A percentile compares a stretch with the other conserved stretches of the same genome.
Evolutionary conservation across 2,113 vertebrate species (phyloP).

Genomic region (Ceyx melanurus): DNA sequence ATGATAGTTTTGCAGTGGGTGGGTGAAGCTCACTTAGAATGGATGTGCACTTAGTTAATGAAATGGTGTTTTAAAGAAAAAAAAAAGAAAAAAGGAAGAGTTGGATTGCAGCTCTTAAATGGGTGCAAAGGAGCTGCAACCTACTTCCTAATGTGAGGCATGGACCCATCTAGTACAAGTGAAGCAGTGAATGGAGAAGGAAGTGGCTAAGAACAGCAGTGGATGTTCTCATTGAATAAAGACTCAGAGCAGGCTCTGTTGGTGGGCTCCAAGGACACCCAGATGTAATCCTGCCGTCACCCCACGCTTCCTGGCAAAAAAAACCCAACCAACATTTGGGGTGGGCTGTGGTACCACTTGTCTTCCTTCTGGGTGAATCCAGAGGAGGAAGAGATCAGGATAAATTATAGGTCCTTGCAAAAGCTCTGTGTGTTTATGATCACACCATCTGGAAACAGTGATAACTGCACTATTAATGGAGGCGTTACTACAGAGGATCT

Average conservation of each 20-base stretch:
- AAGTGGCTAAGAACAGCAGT: neutral
- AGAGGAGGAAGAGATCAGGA: constrained; percentile 41
- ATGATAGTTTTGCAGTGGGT: neutral
- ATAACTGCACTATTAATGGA: constrained; percentile 29
- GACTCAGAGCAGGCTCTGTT: neutral
- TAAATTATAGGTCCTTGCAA: constrained; percentile 43
- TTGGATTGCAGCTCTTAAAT: neutral
- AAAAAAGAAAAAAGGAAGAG: neutral
- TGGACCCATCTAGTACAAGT: neutral
- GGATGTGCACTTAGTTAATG: neutral
- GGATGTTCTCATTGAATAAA: neutral
- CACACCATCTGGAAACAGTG: constrained; percentile 46
- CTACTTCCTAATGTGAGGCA: neutral
- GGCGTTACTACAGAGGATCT: constrained; percentile 46
- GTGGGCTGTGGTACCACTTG: constrained; percentile 27
- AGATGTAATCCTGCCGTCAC: neutral
- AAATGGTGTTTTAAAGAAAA: neutral
- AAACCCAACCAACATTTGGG: neutral
- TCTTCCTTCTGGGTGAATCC: constrained; percentile 31
- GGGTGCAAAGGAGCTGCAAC: neutral
- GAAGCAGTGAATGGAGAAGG: neutral
- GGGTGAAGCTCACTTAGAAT: neutral
- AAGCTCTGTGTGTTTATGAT: constrained; percentile 14
- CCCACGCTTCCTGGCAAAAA: constrained; percentile 2
- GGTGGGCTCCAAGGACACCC: constrained; percentile 31